Evolutionary conservation across 2,113 vertebrate species (phyloP).

Genomic region (Arvicanthis niloticus): DNA sequence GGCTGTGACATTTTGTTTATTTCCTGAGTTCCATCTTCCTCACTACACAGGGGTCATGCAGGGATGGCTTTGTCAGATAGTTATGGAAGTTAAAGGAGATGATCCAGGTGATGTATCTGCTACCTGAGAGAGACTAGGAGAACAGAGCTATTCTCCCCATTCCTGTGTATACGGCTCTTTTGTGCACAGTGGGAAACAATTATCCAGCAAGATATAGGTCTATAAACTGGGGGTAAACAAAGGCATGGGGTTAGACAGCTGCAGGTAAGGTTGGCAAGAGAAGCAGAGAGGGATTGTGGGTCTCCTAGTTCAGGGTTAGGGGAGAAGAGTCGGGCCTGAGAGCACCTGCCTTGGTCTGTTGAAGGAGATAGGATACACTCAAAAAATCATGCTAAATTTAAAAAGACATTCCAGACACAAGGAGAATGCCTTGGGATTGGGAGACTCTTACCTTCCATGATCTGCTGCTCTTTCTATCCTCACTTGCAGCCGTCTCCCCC

Average conservation of each 20-base stretch:
- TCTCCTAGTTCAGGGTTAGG: neutral
- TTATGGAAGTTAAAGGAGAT: neutral
- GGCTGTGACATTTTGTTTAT: neutral
- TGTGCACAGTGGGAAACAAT: constrained; percentile 9
- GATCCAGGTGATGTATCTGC: neutral
- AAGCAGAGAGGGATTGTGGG: neutral
- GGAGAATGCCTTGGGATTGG: neutral
- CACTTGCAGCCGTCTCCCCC: neutral
- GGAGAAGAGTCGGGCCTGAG: neutral
- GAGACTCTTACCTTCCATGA: neutral
- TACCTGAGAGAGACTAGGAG: neutral
- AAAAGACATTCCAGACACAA: neutral
- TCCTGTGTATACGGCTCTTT: neutral
- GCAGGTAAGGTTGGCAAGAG: rapidly evolving
- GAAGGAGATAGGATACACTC: neutral
- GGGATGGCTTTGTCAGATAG: neutral
- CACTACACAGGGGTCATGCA: neutral
- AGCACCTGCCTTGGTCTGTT: rapidly evolving
- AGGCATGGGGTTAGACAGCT: neutral
- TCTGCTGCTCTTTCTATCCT: neutral
- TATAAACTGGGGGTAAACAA: neutral
- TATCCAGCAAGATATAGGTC: neutral
- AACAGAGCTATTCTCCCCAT: neutral
- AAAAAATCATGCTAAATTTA: neutral
- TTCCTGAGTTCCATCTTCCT: neutral